Evolutionary conservation across 2,113 vertebrate species (phyloP), one percentile per base, ranked within the genome.

Genomic region (Rhinolophus sinicus): DNA sequence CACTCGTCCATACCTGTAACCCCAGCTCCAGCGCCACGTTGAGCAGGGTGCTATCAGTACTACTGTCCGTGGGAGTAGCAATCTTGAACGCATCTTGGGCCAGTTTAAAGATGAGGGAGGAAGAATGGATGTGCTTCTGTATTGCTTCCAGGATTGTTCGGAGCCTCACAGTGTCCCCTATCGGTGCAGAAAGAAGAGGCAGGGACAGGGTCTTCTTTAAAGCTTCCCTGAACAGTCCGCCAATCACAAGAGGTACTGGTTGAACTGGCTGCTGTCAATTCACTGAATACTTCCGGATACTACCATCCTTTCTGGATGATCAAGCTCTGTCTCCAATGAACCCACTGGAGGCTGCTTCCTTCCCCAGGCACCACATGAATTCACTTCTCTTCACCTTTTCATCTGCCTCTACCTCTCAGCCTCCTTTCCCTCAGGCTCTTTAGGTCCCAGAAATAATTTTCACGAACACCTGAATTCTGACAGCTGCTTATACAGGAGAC

Each of bases 71-170:
- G 0, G 99, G 99, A 0, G 99, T 99, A 76, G 99, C 99, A 2
- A 99, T 99, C 98, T 99, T 99, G 97, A 99, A 99, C 2, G 99
- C 99, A 0, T 99, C 99, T 97, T 99, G 99, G 82, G 99, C 99
- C 98, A 99, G 98, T 98, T 99, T 99, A 98, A 99, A 99, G 98
- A 99, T 99, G 97, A 99, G 98, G 38, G 99, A 99, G 22, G 99
- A 99, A 86, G 99, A 99, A 98, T 99, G 99, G 98, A 99, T 99
- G 98, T 99, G 99, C 96, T 99, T 99, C 98, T 99, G 99, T 98
- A 99, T 99, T 98, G 99, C 99, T 97, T 99, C 99, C 94, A 99
- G 99, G 96, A 99, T 99, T 0, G 99, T 99, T 96, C 99, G 99
- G 89, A 99, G 98, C 95, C 99, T 99, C 98, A 99, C 98, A 99